Evolutionary conservation across 2,797 vertebrate genomes (phyloP).

Genomic region (Xenops minutus): DNA sequence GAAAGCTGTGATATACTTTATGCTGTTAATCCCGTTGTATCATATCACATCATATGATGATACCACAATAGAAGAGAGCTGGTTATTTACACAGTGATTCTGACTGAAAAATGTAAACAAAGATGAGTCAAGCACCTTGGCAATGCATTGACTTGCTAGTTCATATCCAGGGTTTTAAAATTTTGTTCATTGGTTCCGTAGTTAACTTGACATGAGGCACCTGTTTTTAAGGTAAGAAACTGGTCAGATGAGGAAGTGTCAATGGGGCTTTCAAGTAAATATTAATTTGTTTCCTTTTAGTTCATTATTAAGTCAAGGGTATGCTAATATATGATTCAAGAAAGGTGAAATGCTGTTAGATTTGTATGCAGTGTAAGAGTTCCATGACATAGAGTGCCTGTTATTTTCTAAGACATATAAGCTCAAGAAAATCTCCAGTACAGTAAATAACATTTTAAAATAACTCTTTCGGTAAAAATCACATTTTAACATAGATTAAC

Average conservation of each 20-base stretch:
- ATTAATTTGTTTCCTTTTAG: neutral
- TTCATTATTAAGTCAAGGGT: neutral
- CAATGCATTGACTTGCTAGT: constrained; percentile 17
- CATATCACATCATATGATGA: constrained; percentile 15
- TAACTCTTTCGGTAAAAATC: neutral
- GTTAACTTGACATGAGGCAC: constrained; percentile 34
- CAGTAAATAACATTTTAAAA: neutral
- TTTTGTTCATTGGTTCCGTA: neutral
- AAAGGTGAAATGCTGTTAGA: neutral
- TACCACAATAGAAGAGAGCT: constrained; percentile 37
- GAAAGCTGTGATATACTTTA: constrained; percentile 54
- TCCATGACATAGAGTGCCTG: neutral
- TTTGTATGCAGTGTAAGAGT: neutral
- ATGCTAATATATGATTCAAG: neutral
- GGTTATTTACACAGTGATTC: constrained; percentile 65
- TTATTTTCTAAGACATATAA: neutral
- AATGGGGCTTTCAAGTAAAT: constrained; percentile 10
- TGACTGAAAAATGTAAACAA: constrained; percentile 67
- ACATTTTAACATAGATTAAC: neutral
- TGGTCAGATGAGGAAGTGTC: neutral
- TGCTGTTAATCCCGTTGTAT: constrained; percentile 22
- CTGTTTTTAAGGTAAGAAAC: constrained; percentile 41
- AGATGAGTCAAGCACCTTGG: constrained; percentile 42
- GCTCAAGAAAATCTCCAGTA: neutral
- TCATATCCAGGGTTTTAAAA: neutral